Percentiles rank a stretch among this genome's conserved stretches.
phyloP scores from a whole-genome alignment of 2,113 vertebrate species.

The Myxocyprinus asiaticus region DNA sequence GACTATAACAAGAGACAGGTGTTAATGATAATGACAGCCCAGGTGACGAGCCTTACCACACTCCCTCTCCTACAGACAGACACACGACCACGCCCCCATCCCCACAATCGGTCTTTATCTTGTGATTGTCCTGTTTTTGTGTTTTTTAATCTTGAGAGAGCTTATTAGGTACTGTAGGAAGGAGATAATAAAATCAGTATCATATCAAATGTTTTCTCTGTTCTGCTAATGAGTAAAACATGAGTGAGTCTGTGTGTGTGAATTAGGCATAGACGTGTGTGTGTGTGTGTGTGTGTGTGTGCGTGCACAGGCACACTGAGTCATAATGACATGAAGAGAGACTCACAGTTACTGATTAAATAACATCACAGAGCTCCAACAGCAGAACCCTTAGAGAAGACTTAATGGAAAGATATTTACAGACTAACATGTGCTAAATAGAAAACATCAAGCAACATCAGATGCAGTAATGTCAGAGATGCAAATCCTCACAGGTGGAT shows the following conservation, averaged over 20 bases:
- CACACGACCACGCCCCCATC: too few relatives aligned
- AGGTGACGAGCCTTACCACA: too few relatives aligned
- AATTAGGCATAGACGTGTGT: too few relatives aligned
- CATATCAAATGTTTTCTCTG: constrained; percentile 11
- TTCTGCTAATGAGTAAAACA: constrained; percentile 28
- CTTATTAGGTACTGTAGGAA: neutral
- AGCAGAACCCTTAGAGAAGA: neutral
- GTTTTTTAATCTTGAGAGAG: neutral
- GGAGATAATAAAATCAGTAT: neutral
- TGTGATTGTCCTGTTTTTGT: neutral
- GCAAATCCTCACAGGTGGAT: neutral
- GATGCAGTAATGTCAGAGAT: neutral
- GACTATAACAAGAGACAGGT: too few relatives aligned
- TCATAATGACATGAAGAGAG: constrained; percentile 40
- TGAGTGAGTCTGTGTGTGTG: neutral
- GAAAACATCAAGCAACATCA: neutral
- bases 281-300: neutral
- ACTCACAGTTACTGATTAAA: constrained; percentile 23
- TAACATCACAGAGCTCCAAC: constrained; percentile 20
- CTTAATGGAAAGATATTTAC: neutral
- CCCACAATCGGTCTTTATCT: neutral
- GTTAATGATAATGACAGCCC: too few relatives aligned
- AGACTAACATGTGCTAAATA: neutral
- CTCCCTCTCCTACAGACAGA: too few relatives aligned
- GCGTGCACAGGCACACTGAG: constrained; percentile 13